Evolutionary conservation across 2,888 invertebrate species (phyloP), one percentile per base, ranked within the genome.

Genomic region (Tortrix viridana): DNA sequence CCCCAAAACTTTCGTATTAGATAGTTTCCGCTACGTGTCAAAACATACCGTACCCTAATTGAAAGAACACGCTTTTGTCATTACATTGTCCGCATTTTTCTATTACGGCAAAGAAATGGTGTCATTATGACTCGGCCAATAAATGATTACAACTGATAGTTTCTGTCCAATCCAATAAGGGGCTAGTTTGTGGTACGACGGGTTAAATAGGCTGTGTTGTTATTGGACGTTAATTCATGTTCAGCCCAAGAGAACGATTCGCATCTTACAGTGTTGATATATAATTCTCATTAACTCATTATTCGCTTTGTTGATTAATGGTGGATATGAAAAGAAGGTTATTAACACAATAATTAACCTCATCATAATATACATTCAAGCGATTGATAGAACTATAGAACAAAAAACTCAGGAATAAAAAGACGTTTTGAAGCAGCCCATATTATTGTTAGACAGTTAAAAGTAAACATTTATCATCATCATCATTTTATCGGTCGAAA

Each of bases 61-160:
- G 46, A 57, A 46, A 1, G 46, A 52, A 57, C 62, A 52, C 62
- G 52, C 19, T 44, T 57, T 57, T 38, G 50, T 52, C 46, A 62
- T 57, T 62, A 62, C n/a, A 49, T 37, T 14, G 26, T n/a, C 46
- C 41, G 23, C 46, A 32, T 38, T 57, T 62, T 57, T 57, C 57
- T 62, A 56, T 46, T 46, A 47, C 37, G 44, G 18, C 43, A 62
- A 57, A 62, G 20, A 57, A 62, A 62, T 62, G 46, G 52, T 57
- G 52, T 62, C 57, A 57, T 62, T 62, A 62, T 62, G 62, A 62
- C 46, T 50, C 46, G 50, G 46, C 52, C 50, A 47, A 52, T 62
- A 57, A 62, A 57, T 62, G 62, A 62, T 62, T 57, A 50, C 26
- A 46, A 22, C 7, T 37, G 56, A 41, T 52, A 52, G 50, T 52